A percentile compares a stretch with the other conserved stretches of the same genome.
These are phyloP conservation scores for Zaprionus obscuricornis DNA, from an alignment of 2,888 invertebrate species.

Conservation along the genomic window DNA sequence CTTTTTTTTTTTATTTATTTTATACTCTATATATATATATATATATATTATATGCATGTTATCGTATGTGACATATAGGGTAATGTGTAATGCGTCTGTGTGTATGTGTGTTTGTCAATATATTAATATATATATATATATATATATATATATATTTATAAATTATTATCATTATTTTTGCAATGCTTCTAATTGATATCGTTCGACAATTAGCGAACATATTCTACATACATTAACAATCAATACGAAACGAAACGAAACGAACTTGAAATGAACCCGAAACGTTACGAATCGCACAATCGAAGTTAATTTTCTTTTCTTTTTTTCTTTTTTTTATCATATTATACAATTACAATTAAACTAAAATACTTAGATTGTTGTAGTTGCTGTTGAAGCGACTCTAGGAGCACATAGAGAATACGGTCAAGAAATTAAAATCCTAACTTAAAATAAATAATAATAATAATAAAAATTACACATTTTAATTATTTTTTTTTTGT, in stretches of 20 bases:
- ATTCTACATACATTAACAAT: conserved; percentile 31
- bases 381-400: conserved; percentile 42
- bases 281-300: too few species aligned
- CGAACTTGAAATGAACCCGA: conserved; percentile 27
- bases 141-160: too few species aligned
- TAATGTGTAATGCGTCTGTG: too few species aligned
- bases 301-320: too few species aligned
- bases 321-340: too few species aligned
- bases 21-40: too few species aligned
- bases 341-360: conserved; percentile 57
- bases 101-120: too few species aligned
- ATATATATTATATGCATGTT: too few species aligned
- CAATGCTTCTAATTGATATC: conserved; percentile 51
- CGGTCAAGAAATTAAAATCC: conserved; percentile 28
- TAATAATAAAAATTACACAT: conserved; percentile 16
- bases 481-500: neutral
- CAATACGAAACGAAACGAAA: conserved; percentile 10
- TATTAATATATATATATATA: too few species aligned
- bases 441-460: conserved; percentile 46
- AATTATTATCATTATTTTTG: too few species aligned
- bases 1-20: too few species aligned
- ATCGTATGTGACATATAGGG: too few species aligned
- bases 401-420: conserved; percentile 52
- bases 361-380: conserved; percentile 56
- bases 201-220: conserved; percentile 16